Evolutionary conservation across 2,797 vertebrate genomes (phyloP), one percentile per base, ranked within the genome.

Genomic region (Capromys pilorides): DNA sequence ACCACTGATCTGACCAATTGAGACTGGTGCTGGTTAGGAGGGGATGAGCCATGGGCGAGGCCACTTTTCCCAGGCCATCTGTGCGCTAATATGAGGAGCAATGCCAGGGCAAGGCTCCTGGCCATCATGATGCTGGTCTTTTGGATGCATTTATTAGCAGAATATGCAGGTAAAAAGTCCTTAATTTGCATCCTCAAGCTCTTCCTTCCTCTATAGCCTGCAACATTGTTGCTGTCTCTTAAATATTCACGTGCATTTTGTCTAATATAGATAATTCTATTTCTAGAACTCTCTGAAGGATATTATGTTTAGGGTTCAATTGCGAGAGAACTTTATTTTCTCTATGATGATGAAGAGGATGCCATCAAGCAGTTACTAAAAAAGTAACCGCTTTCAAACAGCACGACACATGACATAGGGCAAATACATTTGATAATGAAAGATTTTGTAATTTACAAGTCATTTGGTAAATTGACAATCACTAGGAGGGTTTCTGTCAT

Each of bases 11-110:
- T 78, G 41, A 69, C 18, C 69, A n/a, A 11, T 66, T 71, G 61
- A 88, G 64, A 73, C 6, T 31, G 24, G 45, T 45, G 10, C 13
- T 88, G 75, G 13, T 39, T 62, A 54, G 66, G 87, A n/a, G 92
- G 66, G 36, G 18, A 85, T 31, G 33, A 90, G 62, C 51, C 45
- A 62, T 71, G 79, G 93, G 51, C 78, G 75, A 45, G 78, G 61
- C 71, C 71, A n/a, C n/a, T 92, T 86, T 88, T 84, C 78, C 86
- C 31, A 91, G 78, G 81, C 94, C 92, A 90, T 97, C 90, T 97
- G 94, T 89, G 73, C 61, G 3, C 41, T 88, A 92, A 89, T 86
- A 59, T 14, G 31, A 22, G 8, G 31, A 11, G 22, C 71, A 67
- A 80, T 57, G 41, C 24, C 78, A 95, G 31, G 49, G 22, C 9